phyloP scores from a whole-genome alignment of 2,888 invertebrate species.

The Ditylenchus weischeri region DNA sequence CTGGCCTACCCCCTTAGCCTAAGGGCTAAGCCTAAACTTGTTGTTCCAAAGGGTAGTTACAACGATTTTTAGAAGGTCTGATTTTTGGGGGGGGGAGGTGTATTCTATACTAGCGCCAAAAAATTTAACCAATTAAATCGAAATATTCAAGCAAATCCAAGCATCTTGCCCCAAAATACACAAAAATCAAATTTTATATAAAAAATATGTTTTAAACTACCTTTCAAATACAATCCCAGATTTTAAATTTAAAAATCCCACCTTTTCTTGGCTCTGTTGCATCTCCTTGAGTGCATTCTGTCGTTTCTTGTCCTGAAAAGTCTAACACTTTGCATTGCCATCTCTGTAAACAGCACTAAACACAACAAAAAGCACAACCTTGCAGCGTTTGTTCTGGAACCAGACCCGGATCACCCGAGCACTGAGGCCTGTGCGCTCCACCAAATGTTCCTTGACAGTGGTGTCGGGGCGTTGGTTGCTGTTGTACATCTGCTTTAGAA shows the following conservation, averaged over 20 bases:
- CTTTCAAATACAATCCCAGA: too few species aligned
- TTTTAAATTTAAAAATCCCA: slow-evolving; percentile 4
- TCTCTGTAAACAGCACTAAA: background rate
- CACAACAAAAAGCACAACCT: slow-evolving; percentile 30
- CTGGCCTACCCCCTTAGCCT: too few species aligned
- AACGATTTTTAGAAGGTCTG: too few species aligned
- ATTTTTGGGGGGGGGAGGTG: too few species aligned
- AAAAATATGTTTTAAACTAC: too few species aligned
- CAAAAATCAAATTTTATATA: too few species aligned
- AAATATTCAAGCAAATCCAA: too few species aligned
- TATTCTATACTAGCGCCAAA: too few species aligned
- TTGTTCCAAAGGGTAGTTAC: too few species aligned
- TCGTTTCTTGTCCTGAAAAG: slow-evolving; percentile 15
- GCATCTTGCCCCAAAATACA: too few species aligned
- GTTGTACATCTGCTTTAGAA: slow-evolving; percentile 91
- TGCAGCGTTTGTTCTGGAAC: slow-evolving; percentile 82
- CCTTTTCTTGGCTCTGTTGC: slow-evolving; percentile 34
- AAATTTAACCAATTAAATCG: too few species aligned
- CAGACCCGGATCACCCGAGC: slow-evolving; percentile 97
- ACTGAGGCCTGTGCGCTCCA: slow-evolving; percentile 95
- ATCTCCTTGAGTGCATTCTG: slow-evolving; percentile 34
- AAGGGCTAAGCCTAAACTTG: too few species aligned
- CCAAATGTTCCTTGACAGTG: slow-evolving; percentile 96
- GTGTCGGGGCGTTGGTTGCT: slow-evolving; percentile 98
- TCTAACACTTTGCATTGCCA: slow-evolving; percentile 5